Evolutionary conservation across 2,113 vertebrate species (phyloP).

Genomic region (Romanogobio albipinnatus): DNA sequence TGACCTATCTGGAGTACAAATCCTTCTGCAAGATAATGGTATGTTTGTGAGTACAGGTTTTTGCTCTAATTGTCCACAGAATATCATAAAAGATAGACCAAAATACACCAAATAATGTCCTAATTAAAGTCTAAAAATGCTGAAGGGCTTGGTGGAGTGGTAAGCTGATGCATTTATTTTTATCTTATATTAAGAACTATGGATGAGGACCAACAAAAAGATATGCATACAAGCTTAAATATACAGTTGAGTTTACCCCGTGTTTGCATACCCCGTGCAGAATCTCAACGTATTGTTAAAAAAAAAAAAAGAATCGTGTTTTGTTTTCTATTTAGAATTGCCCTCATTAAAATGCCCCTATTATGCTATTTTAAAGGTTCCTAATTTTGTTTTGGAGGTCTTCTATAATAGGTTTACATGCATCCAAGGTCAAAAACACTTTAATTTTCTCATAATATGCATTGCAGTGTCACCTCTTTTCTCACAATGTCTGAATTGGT

Average conservation of each 20-base stretch:
- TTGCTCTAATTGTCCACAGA: neutral
- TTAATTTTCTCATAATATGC: too few relatives aligned
- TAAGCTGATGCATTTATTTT: neutral
- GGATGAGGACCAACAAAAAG: neutral
- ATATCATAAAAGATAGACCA: neutral
- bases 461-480: too few relatives aligned
- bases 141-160: neutral
- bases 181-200: neutral
- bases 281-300: too few relatives aligned
- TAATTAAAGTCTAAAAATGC: neutral
- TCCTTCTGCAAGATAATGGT: slow-evolving; percentile 94
- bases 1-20: slow-evolving; percentile 89
- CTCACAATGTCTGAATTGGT: too few relatives aligned
- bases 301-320: too few relatives aligned
- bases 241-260: neutral
- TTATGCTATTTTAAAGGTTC: too few relatives aligned
- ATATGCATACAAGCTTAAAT: neutral
- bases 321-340: too few relatives aligned
- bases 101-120: neutral
- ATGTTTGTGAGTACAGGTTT: slow-evolving; percentile 49
- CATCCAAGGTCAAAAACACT: too few relatives aligned
- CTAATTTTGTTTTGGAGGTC: too few relatives aligned
- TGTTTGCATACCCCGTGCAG: neutral
- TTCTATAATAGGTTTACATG: too few relatives aligned
- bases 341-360: too few relatives aligned